Evolutionary conservation across 2,888 invertebrate species (phyloP).

Genomic region (Hydraecia micacea): DNA sequence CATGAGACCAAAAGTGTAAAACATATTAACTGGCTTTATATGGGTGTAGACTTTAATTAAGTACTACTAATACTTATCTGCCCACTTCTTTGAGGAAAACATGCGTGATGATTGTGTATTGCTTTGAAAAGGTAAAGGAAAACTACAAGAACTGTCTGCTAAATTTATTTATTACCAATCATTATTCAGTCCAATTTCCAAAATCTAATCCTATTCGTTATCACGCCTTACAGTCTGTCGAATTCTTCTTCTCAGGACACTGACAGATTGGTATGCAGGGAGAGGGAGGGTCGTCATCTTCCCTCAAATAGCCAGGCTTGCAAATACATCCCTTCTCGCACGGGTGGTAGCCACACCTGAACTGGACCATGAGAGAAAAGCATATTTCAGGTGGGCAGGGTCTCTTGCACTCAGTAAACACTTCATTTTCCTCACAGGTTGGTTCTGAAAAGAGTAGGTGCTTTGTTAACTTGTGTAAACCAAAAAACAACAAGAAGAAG

Average conservation of each 20-base stretch:
- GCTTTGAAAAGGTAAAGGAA: neutral
- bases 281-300: slow-evolving; percentile 20
- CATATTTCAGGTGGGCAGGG: slow-evolving; percentile 69
- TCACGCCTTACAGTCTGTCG: slow-evolving; percentile 31
- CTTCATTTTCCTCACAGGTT: slow-evolving; percentile 62
- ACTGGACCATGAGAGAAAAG: slow-evolving; percentile 56
- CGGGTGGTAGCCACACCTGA: slow-evolving; percentile 53
- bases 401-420: slow-evolving; percentile 55
- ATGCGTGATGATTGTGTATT: neutral
- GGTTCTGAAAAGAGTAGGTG: slow-evolving; percentile 13
- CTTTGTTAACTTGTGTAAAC: neutral
- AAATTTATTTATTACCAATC: neutral
- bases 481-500: too few relatives aligned
- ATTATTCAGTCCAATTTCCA: neutral
- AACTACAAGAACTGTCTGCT: neutral
- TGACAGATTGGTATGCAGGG: slow-evolving; percentile 51
- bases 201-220: neutral
- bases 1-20: neutral
- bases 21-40: neutral
- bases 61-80: neutral
- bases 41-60: neutral
- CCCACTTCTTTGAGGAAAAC: neutral
- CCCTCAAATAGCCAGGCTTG: slow-evolving; percentile 39
- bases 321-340: slow-evolving; percentile 52
- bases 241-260: slow-evolving; percentile 47